A percentile compares a stretch with the other conserved stretches of the same genome.
These are phyloP conservation scores for Apaloderma vittatum DNA, from an alignment of 2,113 vertebrate genomes.

Conservation along the genomic window DNA sequence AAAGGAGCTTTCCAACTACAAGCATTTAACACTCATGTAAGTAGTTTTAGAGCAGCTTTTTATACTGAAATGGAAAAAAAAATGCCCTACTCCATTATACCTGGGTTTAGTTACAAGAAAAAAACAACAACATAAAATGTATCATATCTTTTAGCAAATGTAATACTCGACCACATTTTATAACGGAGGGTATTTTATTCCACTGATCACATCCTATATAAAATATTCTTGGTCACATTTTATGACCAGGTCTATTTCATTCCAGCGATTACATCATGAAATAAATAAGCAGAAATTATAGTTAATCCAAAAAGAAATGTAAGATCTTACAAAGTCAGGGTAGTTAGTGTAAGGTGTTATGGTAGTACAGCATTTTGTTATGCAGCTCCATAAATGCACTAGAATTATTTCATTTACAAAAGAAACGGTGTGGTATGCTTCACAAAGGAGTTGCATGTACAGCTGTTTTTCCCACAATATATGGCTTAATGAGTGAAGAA, in stretches of 20 bases:
- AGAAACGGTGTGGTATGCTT: background rate
- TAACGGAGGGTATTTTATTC: background rate
- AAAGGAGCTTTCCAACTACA: constrained; percentile 95
- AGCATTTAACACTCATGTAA: constrained; percentile 97
- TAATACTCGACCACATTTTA: background rate
- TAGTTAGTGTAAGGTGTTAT: background rate
- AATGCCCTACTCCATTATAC: background rate
- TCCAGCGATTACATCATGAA: background rate
- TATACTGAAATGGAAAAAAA: background rate
- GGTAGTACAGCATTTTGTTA: background rate
- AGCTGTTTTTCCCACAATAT: background rate
- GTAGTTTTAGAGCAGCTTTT: constrained; percentile 67
- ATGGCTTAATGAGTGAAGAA: background rate
- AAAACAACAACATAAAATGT: background rate
- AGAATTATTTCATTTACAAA: background rate
- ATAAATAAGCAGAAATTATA: background rate
- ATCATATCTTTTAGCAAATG: background rate
- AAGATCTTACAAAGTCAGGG: background rate
- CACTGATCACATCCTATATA: background rate
- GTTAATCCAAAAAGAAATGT: background rate
- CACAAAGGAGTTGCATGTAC: background rate
- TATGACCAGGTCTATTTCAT: background rate
- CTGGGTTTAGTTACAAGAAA: background rate
- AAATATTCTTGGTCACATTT: background rate
- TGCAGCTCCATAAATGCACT: background rate